Evolutionary conservation across 1,140 invertebrate genomes (phyloP).

Genomic region (Sminthurinus signatus): DNA sequence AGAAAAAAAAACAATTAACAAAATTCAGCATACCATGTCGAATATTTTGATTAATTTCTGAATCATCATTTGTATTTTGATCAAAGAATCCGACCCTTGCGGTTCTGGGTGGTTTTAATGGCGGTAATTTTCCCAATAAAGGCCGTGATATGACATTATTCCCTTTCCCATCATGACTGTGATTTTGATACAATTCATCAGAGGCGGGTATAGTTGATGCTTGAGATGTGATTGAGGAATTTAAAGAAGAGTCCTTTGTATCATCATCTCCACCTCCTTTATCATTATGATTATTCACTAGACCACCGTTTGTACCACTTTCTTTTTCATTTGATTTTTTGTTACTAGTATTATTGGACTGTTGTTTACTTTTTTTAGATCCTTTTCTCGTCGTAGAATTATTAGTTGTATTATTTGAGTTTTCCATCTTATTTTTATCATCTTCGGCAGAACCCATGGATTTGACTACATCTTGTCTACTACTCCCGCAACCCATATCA

Average conservation of each 20-base stretch:
- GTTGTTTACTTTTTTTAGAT: no score
- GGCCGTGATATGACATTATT: not conserved
- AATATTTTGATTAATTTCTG: constrained; percentile 16
- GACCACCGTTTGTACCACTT: constrained; percentile 9
- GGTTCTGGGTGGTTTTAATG: constrained; percentile 27
- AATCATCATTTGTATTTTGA: constrained; percentile 17
- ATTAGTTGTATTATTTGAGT: no score
- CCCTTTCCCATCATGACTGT: constrained; percentile 20
- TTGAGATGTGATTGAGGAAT: constrained; percentile 18
- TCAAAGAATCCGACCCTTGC: constrained; percentile 22
- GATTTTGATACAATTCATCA: not conserved
- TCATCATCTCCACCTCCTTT: not conserved
- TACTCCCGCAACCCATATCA: constrained; percentile 25
- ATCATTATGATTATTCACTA: not conserved
- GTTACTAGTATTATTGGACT: not conserved
- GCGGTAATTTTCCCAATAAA: constrained; percentile 17
- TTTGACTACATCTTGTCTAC: constrained; percentile 24
- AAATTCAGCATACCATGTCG: constrained; percentile 14
- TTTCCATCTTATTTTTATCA: no score
- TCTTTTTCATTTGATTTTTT: constrained; percentile 9
- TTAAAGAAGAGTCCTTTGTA: constrained; percentile 16
- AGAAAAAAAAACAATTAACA: no score
- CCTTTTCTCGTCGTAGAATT: no score
- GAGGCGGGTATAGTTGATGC: constrained; percentile 26
- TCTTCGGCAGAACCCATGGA: not conserved